Percentiles rank a stretch among this genome's conserved stretches.
These are phyloP conservation scores for Tricholauxania praeusta DNA, from an alignment of 2,888 invertebrate species.

Conservation along the genomic window DNA sequence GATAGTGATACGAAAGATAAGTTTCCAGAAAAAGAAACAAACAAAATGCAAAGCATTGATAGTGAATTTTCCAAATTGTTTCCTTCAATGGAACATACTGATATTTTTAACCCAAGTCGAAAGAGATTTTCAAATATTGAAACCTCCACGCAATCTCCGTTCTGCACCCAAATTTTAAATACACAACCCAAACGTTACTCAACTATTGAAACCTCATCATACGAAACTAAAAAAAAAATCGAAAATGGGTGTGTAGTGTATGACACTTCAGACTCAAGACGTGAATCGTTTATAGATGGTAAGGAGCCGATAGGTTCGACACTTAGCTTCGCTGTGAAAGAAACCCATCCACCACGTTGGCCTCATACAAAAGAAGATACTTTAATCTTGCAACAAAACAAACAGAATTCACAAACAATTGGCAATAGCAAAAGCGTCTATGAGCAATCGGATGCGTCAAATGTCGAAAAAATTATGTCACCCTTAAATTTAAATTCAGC, in stretches of 20 bases:
- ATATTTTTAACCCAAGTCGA: constrained; percentile 59
- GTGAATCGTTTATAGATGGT: constrained; percentile 53
- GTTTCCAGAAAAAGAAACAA: not conserved
- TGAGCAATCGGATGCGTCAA: constrained; percentile 43
- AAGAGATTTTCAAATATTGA: constrained; percentile 66
- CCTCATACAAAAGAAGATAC: not conserved
- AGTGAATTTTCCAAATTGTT: constrained; percentile 59
- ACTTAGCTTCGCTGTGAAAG: constrained; percentile 13
- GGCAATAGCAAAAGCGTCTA: constrained; percentile 8
- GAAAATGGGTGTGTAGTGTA: constrained; percentile 66
- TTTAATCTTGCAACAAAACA: constrained; percentile 27
- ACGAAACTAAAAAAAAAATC: constrained; percentile 61
- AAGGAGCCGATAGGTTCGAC: constrained; percentile 42
- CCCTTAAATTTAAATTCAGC: constrained; percentile 64
- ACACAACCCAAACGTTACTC: constrained; percentile 63
- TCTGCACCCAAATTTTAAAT: constrained; percentile 49
- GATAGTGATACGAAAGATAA: not conserved
- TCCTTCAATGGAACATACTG: constrained; percentile 55
- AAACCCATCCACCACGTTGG: not conserved
- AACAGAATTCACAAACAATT: constrained; percentile 17
- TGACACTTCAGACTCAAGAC: constrained; percentile 58
- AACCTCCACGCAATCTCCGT: constrained; percentile 42
- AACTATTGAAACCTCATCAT: constrained; percentile 64
- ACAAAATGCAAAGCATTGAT: constrained; percentile 53
- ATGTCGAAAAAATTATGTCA: constrained; percentile 61